Evolutionary conservation across 2,888 invertebrate species (phyloP).

Genomic region (Scaptomyza caliginosa): DNA sequence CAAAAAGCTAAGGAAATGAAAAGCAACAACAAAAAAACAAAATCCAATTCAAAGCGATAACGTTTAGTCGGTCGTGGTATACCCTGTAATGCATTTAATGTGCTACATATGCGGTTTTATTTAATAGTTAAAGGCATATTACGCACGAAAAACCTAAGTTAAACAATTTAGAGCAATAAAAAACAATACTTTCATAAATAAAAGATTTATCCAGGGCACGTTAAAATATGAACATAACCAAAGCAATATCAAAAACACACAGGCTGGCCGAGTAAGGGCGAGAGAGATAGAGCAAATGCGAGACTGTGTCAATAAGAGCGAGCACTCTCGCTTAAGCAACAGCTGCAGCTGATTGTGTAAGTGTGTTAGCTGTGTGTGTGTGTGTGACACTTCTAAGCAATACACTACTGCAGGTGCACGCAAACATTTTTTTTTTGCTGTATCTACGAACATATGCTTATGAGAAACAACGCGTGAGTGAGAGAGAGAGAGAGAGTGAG

Average conservation of each 20-base stretch:
- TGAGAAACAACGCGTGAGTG: neutral
- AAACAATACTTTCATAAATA: neutral
- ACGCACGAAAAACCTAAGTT: neutral
- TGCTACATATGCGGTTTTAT: neutral
- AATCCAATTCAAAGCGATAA: neutral
- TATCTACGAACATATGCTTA: neutral
- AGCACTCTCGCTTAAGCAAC: constrained; percentile 36
- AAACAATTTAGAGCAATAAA: neutral
- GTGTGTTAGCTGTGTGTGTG: neutral
- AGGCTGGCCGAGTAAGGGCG: constrained; percentile 3
- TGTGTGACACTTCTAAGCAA: constrained; percentile 50
- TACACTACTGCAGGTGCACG: constrained; percentile 27
- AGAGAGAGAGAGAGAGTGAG: constrained; percentile 9
- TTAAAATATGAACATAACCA: neutral
- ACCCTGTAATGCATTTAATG: constrained; percentile 3
- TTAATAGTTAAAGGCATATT: neutral
- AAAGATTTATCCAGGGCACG: constrained; percentile 19
- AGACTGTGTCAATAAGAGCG: constrained; percentile 33
- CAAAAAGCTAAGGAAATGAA: constrained; percentile 33
- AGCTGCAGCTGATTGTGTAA: constrained; percentile 45
- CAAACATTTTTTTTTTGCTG: constrained; percentile 14
- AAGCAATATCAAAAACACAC: constrained; percentile 1
- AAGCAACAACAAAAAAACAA: too few relatives aligned
- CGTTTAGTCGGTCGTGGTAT: neutral
- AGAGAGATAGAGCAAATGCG: constrained; percentile 7